phyloP scores from a whole-genome alignment of 2,888 invertebrate genomes.

The Lordiphosa andalusiaca region DNA sequence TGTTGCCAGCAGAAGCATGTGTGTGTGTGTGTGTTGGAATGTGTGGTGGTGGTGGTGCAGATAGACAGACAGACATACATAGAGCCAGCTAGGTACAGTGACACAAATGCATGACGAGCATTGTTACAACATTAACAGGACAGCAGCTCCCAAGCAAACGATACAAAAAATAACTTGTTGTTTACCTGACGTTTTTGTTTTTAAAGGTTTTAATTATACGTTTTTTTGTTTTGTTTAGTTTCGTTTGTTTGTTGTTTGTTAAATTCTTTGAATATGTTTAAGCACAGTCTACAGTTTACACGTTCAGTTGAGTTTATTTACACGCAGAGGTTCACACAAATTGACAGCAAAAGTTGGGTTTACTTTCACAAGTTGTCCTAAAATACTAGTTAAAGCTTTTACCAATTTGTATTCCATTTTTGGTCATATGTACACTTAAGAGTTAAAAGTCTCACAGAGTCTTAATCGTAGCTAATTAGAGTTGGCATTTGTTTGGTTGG shows the following conservation, averaged over 20 bases:
- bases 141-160: slow-evolving; percentile 32
- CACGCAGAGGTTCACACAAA: slow-evolving; percentile 33
- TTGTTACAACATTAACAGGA: slow-evolving; percentile 14
- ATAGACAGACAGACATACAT: slow-evolving; percentile 3
- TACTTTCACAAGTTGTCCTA: slow-evolving; percentile 38
- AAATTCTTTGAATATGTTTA: slow-evolving; percentile 24
- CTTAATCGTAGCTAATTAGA: slow-evolving; percentile 39
- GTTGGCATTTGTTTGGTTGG: slow-evolving; percentile 31
- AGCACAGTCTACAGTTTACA: slow-evolving; percentile 64
- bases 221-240: not conserved
- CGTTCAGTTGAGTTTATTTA: slow-evolving; percentile 30
- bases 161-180: not conserved
- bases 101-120: slow-evolving; percentile 24
- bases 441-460: slow-evolving; percentile 47
- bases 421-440: slow-evolving; percentile 73
- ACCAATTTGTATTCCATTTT: slow-evolving; percentile 65
- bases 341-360: slow-evolving; percentile 32
- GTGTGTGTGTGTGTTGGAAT: slow-evolving; percentile 1
- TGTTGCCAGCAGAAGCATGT: slow-evolving; percentile 15
- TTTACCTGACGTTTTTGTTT: slow-evolving; percentile 7
- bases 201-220: slow-evolving; percentile 1
- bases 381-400: slow-evolving; percentile 71
- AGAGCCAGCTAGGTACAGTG: slow-evolving; percentile 3
- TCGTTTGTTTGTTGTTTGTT: not conserved
- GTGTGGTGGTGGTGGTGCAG: not conserved